Conservation (phyloP, 2,888 invertebrate species). For the Epinotia brunnichana region DNA sequence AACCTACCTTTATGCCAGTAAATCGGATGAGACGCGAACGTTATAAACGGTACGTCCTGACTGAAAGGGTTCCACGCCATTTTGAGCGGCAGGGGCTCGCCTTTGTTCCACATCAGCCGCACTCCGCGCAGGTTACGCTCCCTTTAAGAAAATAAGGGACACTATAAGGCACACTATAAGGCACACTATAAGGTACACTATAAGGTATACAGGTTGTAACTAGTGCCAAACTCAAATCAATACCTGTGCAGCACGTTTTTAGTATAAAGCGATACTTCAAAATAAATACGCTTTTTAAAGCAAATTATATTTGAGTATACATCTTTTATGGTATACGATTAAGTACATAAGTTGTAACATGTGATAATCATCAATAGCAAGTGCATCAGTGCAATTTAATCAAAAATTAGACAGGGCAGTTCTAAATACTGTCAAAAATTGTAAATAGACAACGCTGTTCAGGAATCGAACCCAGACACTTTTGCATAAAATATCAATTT, state of each 20-base stretch:
- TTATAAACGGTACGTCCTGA: conserved; percentile 89
- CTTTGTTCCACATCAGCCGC: conserved; percentile 90
- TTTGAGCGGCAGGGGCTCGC: conserved; percentile 86
- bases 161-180: conserved; percentile 11
- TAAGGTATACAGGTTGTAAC: conserved; percentile 13
- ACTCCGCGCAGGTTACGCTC: conserved; percentile 89
- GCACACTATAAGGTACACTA: conserved; percentile 1
- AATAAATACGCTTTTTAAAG: background rate
- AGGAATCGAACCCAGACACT: too few species aligned
- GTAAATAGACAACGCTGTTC: too few species aligned
- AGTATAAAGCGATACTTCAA: background rate
- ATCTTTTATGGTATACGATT: too few species aligned
- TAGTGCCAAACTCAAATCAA: background rate
- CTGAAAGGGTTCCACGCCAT: conserved; percentile 95
- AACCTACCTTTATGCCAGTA: conserved; percentile 87
- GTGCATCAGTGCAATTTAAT: too few species aligned
- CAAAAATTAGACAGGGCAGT: too few species aligned
- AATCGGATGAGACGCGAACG: conserved; percentile 91
- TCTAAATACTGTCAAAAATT: too few species aligned
- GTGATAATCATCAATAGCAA: too few species aligned
- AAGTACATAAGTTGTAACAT: too few species aligned
- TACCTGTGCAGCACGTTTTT: conserved; percentile 9
- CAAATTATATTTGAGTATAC: background rate
- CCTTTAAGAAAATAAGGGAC: conserved; percentile 70
- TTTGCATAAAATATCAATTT: too few species aligned